These are phyloP conservation scores for Fulica atra DNA, from an alignment of 2,113 vertebrate genomes.

Conservation along the genomic window DNA sequence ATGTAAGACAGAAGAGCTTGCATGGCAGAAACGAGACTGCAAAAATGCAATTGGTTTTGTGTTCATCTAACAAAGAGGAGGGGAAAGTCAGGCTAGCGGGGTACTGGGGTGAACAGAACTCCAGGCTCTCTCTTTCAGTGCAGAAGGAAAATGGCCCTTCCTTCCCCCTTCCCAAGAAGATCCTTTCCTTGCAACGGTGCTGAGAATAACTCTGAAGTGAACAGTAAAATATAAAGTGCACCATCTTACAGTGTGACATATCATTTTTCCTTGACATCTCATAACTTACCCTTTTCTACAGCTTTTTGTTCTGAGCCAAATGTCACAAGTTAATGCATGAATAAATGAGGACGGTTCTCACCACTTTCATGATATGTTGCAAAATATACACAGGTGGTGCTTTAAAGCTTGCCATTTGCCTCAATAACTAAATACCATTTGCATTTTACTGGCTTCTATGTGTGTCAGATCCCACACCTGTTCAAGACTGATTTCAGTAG, in stretches of 20 bases:
- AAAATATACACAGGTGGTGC: conserved; percentile 64
- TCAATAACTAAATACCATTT: conserved; percentile 52
- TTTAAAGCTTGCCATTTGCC: conserved; percentile 57
- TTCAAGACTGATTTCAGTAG: not conserved
- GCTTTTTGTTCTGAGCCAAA: conserved; percentile 62
- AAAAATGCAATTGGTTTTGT: not conserved
- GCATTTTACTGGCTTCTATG: conserved; percentile 52
- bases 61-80: not conserved
- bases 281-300: conserved; percentile 51
- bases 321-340: conserved; percentile 50
- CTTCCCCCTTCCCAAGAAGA: not conserved
- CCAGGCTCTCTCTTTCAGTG: fast-evolving
- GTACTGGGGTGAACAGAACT: not conserved
- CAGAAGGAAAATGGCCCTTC: not conserved
- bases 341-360: conserved; percentile 57
- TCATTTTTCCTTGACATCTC: conserved; percentile 33
- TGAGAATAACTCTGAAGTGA: not conserved
- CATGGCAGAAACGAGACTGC: not conserved
- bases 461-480: conserved; percentile 48
- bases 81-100: not conserved
- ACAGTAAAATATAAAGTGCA: conserved; percentile 11
- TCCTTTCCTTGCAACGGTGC: not conserved
- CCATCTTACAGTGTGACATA: not conserved
- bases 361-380: conserved; percentile 55
- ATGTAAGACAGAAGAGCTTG: not conserved